phyloP scores from a whole-genome alignment of 2,888 invertebrate genomes.

The Mesoligia furuncula region DNA sequence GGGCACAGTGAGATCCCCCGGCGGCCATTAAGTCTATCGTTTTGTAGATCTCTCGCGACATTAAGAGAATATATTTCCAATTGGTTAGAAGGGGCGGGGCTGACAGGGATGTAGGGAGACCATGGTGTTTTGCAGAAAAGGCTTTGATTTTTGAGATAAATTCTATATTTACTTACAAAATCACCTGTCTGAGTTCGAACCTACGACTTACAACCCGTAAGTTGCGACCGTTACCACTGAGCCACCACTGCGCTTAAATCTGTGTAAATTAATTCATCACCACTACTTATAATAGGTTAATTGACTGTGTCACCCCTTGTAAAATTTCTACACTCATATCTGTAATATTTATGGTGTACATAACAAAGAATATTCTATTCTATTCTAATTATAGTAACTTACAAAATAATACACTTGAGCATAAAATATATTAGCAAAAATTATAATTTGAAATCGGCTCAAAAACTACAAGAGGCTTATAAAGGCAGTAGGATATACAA shows the following conservation, averaged over 20 bases:
- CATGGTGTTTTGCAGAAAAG: constrained; percentile 19
- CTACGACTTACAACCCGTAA: background rate
- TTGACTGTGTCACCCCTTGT: no score
- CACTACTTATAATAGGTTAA: no score
- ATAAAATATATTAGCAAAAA: background rate
- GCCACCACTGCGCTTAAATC: no score
- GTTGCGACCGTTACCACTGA: background rate
- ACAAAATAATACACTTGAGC: no score
- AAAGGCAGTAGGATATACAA: background rate
- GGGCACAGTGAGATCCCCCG: constrained; percentile 61
- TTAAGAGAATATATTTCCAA: constrained; percentile 78
- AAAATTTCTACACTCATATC: no score
- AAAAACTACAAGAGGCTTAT: background rate
- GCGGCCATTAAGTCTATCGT: constrained; percentile 76
- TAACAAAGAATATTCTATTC: no score
- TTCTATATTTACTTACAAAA: background rate
- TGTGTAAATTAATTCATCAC: no score
- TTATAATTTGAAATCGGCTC: background rate
- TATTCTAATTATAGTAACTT: no score
- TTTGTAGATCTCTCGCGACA: constrained; percentile 77
- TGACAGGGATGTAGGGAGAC: constrained; percentile 45
- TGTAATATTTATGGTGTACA: no score
- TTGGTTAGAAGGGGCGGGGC: constrained; percentile 71
- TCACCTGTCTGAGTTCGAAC: background rate
- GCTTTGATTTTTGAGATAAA: background rate